Evolutionary conservation across 1,140 invertebrate species (phyloP), one percentile per base, ranked within the genome.

Genomic region (Drosophila gunungcola): DNA sequence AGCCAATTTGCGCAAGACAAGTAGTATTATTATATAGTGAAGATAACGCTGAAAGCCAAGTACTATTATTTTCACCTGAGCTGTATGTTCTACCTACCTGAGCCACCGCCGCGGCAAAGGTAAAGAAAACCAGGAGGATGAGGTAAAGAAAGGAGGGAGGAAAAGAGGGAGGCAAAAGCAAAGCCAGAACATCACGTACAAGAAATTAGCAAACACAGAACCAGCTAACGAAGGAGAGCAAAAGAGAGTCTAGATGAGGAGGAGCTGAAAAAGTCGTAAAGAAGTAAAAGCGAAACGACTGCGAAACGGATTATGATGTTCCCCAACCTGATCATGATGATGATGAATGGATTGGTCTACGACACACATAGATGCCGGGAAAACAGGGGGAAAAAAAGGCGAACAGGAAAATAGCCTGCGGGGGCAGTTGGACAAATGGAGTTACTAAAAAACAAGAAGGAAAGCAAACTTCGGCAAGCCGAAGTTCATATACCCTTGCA

Each of bases 141-240:
- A 77, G 29, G 54, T 48, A 34, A 12, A 25, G 45, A 27, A 42
- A 63, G 51, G 42, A 46, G 43, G 43, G 36, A 16, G 32, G 48
- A 43, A 12, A 29, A 46, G 12, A 21, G 13, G 45, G 36, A 27
- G 46, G 39, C 68, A 60, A 79, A 62, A 75, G 80, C 53, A 83
- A 73, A 83, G 69, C 72, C 77, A 88, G 75, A 88, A 86, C 62
- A 89, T 79, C 83, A 86, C 83, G 84, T 86, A 83, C 83, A 89
- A 86, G 84, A 86, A 86, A 86, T 86, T 89, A 86, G 83, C 83
- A 86, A 86, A 79, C 84, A 78, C 41, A 69, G 11, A 56, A 51
- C 21, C 9, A 53, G 21, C 48, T 11, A 29, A 39, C 29, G 64
- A 62, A 39, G 11, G 13, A 34, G 42, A 43, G 32, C 49, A 42